Evolutionary conservation across 1,140 invertebrate genomes (phyloP), one percentile per base, ranked within the genome.

Genomic region (Calliphora vicina): DNA sequence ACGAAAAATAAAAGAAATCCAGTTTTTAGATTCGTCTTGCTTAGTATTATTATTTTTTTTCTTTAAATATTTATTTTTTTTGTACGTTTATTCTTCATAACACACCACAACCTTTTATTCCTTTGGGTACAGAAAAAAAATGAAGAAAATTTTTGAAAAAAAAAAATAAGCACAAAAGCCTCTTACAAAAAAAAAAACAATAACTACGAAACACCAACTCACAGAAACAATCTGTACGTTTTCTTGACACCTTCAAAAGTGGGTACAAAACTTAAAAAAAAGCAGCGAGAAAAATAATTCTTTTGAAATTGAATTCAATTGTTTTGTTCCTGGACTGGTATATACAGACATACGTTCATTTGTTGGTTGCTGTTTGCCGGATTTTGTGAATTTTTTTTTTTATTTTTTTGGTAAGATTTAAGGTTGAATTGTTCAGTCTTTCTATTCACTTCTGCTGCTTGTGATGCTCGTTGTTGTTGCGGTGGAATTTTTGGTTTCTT

Each of bases 241-340:
- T 67, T 67, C 61, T 67, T 67, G 61, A 67, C 61, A 67, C 61
- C 61, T 67, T 67, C 20, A 67, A 67, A 67, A 67, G n/a, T 67
- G 20, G 61, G 20, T 10, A 67, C 4, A 67, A 67, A 23, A 67
- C 6, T 23, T 25, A 1, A 67, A 57, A 13, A 57, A 57, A 15
- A 57, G 4, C 8, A 57, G 50, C 50, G 50, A 57, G 50, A n/a
- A 57, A 57, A 57, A 57, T n/a, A 57, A 67, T 23, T 67, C 61
- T 67, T 67, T 67, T 67, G 61, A 67, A 67, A 67, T 67, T 67
- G 61, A 67, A 67, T 67, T 67, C 61, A 67, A 67, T 67, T 67
- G 61, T 23, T 57, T 67, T 67, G n/a, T 23, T 67, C 61, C 61
- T 50, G 12, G 17, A 12, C 61, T 67, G 5, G 61, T 67, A 20